Evolutionary conservation across 2,113 vertebrate genomes (phyloP).

Genomic region (Uropsilus gracilis): DNA sequence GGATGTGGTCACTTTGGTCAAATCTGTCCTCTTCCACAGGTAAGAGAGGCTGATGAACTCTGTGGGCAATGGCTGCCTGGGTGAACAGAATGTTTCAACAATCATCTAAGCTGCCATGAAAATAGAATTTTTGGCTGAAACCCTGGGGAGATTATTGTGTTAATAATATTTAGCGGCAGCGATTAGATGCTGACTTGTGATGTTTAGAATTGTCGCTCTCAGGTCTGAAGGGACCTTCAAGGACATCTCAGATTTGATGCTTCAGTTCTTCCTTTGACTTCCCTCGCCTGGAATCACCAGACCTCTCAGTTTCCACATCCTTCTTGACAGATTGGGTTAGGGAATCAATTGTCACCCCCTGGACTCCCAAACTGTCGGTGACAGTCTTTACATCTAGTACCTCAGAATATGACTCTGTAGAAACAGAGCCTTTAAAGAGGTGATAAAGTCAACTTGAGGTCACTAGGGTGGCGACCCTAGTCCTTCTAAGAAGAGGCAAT

Average conservation of each 20-base stretch:
- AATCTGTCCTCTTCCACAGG: slow-evolving; percentile 99
- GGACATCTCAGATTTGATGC: neutral
- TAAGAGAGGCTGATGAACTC: slow-evolving; percentile 75
- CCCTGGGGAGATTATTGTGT: neutral
- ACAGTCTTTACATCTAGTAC: neutral
- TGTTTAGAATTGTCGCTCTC: neutral
- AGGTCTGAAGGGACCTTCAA: neutral
- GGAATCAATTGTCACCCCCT: neutral
- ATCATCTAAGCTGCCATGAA: neutral
- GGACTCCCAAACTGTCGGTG: neutral
- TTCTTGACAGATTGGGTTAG: neutral
- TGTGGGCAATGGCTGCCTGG: neutral
- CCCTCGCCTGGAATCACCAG: neutral
- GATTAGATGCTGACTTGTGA: rapidly evolving
- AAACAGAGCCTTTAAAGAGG: neutral
- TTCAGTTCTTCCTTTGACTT: neutral
- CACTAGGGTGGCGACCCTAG: neutral
- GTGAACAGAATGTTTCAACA: neutral
- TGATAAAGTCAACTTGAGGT: neutral
- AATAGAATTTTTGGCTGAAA: neutral
- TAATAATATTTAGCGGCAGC: neutral
- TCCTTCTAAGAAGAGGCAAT: neutral
- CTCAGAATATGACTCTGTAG: neutral
- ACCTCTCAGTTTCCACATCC: neutral
- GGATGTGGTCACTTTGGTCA: slow-evolving; percentile 98